These are phyloP conservation scores for Vespertilio murinus DNA, from an alignment of 2,797 vertebrate genomes.

Conservation along the genomic window DNA sequence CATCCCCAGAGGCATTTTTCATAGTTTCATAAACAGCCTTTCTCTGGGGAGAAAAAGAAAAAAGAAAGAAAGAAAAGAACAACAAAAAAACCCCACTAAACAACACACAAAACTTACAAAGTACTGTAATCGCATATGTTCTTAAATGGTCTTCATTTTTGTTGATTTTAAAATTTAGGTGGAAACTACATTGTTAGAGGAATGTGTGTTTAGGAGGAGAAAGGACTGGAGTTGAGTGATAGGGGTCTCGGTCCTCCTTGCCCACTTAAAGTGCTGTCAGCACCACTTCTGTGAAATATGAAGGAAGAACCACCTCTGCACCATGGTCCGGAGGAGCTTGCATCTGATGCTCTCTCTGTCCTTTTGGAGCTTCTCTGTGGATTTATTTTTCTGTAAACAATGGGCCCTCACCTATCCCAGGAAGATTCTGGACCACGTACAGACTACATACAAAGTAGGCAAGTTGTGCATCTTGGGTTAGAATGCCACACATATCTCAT, in stretches of 20 bases:
- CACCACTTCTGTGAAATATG: neutral
- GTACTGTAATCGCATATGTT: conserved; percentile 28
- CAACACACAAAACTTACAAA: neutral
- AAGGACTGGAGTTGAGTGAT: neutral
- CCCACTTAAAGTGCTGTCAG: neutral
- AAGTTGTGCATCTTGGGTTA: conserved; percentile 13
- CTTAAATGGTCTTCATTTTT: conserved; percentile 16
- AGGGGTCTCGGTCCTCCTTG: neutral
- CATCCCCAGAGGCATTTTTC: conserved; percentile 43
- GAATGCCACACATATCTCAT: neutral
- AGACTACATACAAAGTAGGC: neutral
- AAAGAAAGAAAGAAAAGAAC: neutral
- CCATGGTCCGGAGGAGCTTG: neutral
- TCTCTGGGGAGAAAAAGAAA: neutral
- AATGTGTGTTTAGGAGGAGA: neutral
- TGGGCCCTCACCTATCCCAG: neutral
- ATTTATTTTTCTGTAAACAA: conserved; percentile 27
- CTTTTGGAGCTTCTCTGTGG: neutral
- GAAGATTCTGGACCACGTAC: neutral
- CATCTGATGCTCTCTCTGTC: neutral
- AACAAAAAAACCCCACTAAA: neutral
- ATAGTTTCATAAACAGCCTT: conserved; percentile 39
- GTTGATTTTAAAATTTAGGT: neutral
- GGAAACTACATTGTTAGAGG: neutral
- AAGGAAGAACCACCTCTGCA: neutral